These are phyloP conservation scores for Xyliphius kryptos DNA, from an alignment of 2,113 vertebrate genomes.

Conservation along the genomic window DNA sequence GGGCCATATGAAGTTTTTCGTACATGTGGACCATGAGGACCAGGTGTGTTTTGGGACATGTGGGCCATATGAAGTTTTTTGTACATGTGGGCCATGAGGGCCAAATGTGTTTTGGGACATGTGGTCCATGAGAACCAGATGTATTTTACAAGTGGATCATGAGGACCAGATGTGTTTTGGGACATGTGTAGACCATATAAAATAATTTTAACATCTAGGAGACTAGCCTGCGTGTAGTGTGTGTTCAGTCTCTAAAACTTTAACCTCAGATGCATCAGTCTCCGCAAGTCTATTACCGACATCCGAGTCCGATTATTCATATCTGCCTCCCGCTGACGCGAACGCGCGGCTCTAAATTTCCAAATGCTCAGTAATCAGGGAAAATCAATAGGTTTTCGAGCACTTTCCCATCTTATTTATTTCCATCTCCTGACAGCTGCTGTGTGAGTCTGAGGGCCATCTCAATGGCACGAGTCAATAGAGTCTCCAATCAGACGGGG, in stretches of 20 bases:
- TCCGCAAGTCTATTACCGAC: conserved; percentile 32
- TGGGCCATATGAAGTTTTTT: no score
- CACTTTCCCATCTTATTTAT: conserved; percentile 54
- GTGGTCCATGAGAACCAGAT: no score
- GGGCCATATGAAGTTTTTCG: no score
- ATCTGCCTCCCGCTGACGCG: conserved; percentile 30
- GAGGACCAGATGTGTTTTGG: no score
- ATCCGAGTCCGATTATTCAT: conserved; percentile 40
- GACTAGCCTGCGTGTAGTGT: not conserved
- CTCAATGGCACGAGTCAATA: conserved; percentile 48
- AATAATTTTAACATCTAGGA: no score
- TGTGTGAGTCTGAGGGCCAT: conserved; percentile 39
- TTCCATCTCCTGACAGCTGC: conserved; percentile 48
- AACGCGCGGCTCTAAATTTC: conserved; percentile 43
- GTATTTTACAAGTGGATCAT: no score
- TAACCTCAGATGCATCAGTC: conserved; percentile 27
- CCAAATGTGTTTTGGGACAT: no score
- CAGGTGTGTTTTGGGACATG: no score
- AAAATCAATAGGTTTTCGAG: conserved; percentile 59
- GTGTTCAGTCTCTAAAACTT: conserved; percentile 9
- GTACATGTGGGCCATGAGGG: no score
- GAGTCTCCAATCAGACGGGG: conserved; percentile 39
- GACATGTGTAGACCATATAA: no score
- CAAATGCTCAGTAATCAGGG: conserved; percentile 51
- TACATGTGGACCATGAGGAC: no score